phyloP scores from a whole-genome alignment of 1,140 invertebrate species.

The Sycophila sp. region DNA sequence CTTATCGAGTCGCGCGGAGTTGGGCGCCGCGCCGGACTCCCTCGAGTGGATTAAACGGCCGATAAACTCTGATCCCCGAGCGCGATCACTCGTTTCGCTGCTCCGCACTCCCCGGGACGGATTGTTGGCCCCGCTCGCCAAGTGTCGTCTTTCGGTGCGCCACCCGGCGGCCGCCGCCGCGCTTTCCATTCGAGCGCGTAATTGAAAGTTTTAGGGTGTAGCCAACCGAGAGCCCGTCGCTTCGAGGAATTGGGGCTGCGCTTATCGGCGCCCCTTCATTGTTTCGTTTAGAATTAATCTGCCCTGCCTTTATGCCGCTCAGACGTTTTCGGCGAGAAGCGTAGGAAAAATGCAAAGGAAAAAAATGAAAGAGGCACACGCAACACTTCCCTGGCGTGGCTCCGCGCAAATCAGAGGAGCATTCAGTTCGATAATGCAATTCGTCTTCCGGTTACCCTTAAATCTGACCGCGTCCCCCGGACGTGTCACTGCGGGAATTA shows the following conservation, averaged over 20 bases:
- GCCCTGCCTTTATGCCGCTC: not conserved
- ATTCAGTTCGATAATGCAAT: slow-evolving; percentile 36
- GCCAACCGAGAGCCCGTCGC: not conserved
- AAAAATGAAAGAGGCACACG: not conserved
- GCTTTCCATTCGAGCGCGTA: slow-evolving; percentile 28
- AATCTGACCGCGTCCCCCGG: not conserved
- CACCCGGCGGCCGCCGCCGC: not conserved
- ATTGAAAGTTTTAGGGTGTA: slow-evolving; percentile 23
- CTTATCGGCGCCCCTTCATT: slow-evolving; percentile 15
- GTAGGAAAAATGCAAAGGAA: not conserved
- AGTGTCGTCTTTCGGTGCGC: not conserved
- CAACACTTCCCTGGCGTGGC: not conserved
- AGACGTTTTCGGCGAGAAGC: no score
- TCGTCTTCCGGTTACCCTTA: slow-evolving; percentile 27
- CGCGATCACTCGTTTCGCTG: not conserved
- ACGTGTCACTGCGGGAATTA: not conserved
- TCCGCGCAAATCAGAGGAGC: slow-evolving; percentile 28
- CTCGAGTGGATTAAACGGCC: slow-evolving; percentile 21
- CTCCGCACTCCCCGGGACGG: no score
- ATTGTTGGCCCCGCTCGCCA: slow-evolving; percentile 3
- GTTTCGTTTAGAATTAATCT: slow-evolving; percentile 9
- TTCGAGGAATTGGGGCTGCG: not conserved
- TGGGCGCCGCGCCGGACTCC: not conserved
- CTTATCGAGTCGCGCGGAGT: not conserved
- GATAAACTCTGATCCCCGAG: slow-evolving; percentile 32